phyloP scores from a whole-genome alignment of 37 sponge, comb jelly and placozoan genomes.

The Oscarella lobularis region DNA sequence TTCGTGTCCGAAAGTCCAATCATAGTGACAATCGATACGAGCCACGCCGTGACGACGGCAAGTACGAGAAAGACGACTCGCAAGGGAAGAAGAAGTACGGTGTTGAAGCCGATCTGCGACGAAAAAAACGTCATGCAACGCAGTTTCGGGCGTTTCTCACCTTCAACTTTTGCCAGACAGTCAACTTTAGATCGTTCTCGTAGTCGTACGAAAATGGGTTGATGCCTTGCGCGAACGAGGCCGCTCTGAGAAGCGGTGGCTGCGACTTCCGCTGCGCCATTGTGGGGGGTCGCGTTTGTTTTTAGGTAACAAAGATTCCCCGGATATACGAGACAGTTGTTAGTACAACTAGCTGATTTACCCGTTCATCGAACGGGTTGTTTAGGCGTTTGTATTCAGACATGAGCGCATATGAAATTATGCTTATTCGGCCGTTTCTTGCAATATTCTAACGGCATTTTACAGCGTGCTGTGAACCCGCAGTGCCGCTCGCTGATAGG shows the following conservation, averaged over 20 bases:
- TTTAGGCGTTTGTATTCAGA: no score
- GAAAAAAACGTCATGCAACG: no score
- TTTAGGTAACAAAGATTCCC: no score
- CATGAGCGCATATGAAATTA: no score
- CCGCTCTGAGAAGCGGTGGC: not conserved
- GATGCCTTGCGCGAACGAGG: not conserved
- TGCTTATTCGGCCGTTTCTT: no score
- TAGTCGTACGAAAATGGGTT: not conserved
- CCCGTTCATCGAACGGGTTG: no score
- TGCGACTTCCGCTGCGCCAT: not conserved
- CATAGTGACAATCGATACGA: not conserved
- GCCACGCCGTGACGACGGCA: not conserved
- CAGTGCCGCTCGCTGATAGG: no score
- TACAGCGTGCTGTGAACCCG: no score
- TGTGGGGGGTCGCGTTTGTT: no score
- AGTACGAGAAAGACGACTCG: not conserved
- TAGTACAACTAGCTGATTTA: no score
- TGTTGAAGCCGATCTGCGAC: not conserved
- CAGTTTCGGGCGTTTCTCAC: not conserved
- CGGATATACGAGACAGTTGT: no score
- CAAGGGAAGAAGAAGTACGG: not conserved
- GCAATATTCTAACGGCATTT: no score
- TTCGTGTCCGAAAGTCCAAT: not conserved
- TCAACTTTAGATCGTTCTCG: not conserved
- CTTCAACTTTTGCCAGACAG: not conserved